phyloP scores from a whole-genome alignment of 2,113 vertebrate species.

The Sus scrofa region T2T-Sscrofa CM000824.6:30841501-30842000 shows the following conservation, averaged over 20 bases:
- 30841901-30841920: background rate
- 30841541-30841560: slow-evolving; percentile 13
- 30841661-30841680: background rate
- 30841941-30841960: background rate
- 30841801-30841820: background rate
- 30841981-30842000: background rate
- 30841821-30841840: background rate
- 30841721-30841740: background rate
- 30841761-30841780: background rate
- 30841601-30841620: background rate
- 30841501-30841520: slow-evolving; percentile 29
- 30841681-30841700: background rate
- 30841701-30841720: background rate
- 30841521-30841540: background rate
- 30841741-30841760: background rate
- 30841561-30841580: slow-evolving; percentile 5
- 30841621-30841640: background rate
- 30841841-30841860: slow-evolving; percentile 25
- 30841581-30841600: background rate
- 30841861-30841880: background rate
- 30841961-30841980: background rate
- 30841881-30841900: background rate
- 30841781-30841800: background rate
- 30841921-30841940: background rate
- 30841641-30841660: background rate